Conservation (phyloP, 2,797 vertebrate species). For the Oreonectes daqikongensis region DNA sequence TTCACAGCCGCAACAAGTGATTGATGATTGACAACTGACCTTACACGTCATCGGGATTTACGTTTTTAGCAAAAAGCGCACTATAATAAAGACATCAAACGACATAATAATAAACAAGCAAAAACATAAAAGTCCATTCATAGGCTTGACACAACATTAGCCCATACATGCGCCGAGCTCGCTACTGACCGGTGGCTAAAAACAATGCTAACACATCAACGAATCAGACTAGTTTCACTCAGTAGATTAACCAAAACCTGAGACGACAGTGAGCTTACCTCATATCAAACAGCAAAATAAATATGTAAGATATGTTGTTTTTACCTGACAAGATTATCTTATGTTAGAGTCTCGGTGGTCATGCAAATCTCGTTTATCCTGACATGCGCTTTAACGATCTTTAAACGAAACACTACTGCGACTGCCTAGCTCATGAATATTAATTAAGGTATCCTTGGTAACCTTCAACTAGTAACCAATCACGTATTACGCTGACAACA, state of each 20-base stretch:
- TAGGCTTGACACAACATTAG: not conserved
- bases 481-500: not conserved
- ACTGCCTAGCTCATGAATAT: conserved; percentile 7
- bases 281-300: not conserved
- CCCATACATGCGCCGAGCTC: not conserved
- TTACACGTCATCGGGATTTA: not conserved
- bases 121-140: not conserved
- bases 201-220: conserved; percentile 1
- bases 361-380: conserved; percentile 15
- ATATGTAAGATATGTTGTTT: not conserved
- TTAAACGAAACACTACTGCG: not conserved
- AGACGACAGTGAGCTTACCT: not conserved
- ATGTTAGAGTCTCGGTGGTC: not conserved
- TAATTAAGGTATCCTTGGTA: not conserved
- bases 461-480: not conserved
- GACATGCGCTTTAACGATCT: conserved; percentile 24
- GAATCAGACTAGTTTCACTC: not conserved
- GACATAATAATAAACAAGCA: not conserved
- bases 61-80: not conserved
- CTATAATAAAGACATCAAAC: not conserved
- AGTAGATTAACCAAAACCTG: too few species aligned
- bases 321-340: not conserved
- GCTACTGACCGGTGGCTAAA: conserved; percentile 6
- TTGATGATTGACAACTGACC: too few species aligned
- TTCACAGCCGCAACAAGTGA: too few species aligned